Percentiles rank a stretch among this genome's conserved stretches.
phyloP scores from a whole-genome alignment of 1,140 invertebrate genomes.

The Acromyrmex charruanus region DNA sequence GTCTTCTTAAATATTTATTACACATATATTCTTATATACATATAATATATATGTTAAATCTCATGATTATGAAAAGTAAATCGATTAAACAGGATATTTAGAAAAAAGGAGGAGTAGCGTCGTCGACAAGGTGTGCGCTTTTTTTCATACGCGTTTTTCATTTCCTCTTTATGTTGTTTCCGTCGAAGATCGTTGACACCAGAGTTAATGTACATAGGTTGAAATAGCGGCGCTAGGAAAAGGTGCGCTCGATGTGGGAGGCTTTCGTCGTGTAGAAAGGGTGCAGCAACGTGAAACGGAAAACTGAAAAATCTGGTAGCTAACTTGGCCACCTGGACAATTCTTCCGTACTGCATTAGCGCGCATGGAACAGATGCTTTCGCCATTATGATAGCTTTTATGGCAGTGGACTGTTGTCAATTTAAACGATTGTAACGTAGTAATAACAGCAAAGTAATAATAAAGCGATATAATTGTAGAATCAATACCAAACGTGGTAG shows the following conservation, averaged over 20 bases:
- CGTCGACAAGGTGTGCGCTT: slow-evolving; percentile 10
- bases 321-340: slow-evolving; percentile 69
- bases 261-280: slow-evolving; percentile 45
- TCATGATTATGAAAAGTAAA: neutral
- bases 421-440: neutral
- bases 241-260: slow-evolving; percentile 24
- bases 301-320: slow-evolving; percentile 68
- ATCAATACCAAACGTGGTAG: neutral
- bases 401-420: neutral
- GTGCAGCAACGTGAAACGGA: slow-evolving; percentile 53
- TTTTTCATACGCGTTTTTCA: slow-evolving; percentile 38
- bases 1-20: neutral
- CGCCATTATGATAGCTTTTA: neutral
- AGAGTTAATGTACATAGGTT: slow-evolving; percentile 50
- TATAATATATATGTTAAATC: no score
- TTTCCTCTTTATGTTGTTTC: slow-evolving; percentile 32
- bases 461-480: neutral
- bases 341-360: slow-evolving; percentile 65
- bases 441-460: neutral
- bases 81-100: neutral
- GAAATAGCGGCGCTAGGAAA: slow-evolving; percentile 34
- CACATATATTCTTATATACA: neutral
- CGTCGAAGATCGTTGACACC: slow-evolving; percentile 48
- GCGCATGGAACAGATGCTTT: slow-evolving; percentile 67
- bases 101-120: neutral